Base-by-base conservation (phyloP, 1,140 invertebrate species). In the Proales similis region DNA sequence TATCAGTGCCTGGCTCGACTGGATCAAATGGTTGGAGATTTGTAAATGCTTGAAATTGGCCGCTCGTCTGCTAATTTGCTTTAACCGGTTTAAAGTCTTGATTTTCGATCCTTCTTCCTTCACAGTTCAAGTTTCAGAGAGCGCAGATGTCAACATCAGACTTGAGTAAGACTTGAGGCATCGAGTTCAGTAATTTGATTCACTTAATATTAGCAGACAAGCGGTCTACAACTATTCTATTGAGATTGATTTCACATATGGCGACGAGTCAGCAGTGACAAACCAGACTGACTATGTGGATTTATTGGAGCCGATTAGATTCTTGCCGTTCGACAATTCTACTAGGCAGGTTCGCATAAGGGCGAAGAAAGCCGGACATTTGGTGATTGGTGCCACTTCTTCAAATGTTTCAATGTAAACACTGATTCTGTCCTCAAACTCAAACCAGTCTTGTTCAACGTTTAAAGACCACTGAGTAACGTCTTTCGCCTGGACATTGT, bases 191-290 rank as follows among this genome's bases (percentile, higher is more conserved):
- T n/a, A n/a, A n/a, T n/a, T n/a, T n/a, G n/a, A n/a, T n/a, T n/a
- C n/a, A 77, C 22, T 68, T 57, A 19, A 69, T 39, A 14, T 67
- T 62, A 2, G 48, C 9, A 12, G 39, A n/a, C 6, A 43, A 36
- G 0, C 45, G 27, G 30, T 63, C 63, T 1, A 64, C 66, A 24
- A 65, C 61, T 12, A 68, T 68, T 9, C 19, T 17, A 57, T 69
- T 69, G 17, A 68, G 66, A 63, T 70, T 68, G 9, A 57, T 26
- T 57, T 57, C 45, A 57, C 51, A 29, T 57, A 57, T 42, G 51
- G 51, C 7, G 51, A 57, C 14, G 51, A 57, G 45, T 42, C 39
- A 29, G 36, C 39, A 39, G 51, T 30, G 17, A 42, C 27, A 7
- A 27, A 19, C 9, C n/a, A 38, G 0, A 57, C 51, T 4, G 29